Base-by-base conservation (phyloP, 2,113 vertebrate genomes). In the Aphyosemion australe region DNA sequence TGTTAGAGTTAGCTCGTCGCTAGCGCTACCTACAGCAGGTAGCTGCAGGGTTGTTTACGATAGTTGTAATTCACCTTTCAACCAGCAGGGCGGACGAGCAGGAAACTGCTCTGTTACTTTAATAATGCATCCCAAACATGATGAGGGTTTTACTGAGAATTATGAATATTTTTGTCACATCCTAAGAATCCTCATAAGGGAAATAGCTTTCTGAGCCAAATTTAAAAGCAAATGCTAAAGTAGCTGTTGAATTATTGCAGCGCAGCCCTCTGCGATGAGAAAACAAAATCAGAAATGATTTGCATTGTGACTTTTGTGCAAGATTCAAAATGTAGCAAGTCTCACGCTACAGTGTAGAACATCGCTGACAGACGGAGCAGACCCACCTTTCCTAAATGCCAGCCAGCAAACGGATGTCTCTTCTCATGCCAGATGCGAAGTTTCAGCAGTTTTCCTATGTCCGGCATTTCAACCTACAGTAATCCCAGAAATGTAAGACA, bases 351-450 rank as follows among this genome's bases (percentile, higher is more conserved):
- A 37, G 34, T 37, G 34, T 10, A 8, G 34, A 26, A 37, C 34
- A 37, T 1, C 6, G 4, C 34, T 48, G 49, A 66, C 53, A 65
- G 14, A 61, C 3, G 26, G 37, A 53, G 8, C 16, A 62, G 32
- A 45, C 93, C 94, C 79, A 99, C 97, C 94, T 92, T 96, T 32
- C 93, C 92, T 79, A 99, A 93, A 87, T 99, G 97, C 97, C 97
- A 98, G 13, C 97, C 97, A 66, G 95, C 87, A 75, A 98, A 98
- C 2, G 96, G 95, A 72, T 87, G 88, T 82, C 94, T 93, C 74
- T 94, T 98, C 79, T 99, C 94, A 0, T 99, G 96, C 97, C 97
- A 98, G 74, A 94, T 95, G 57, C 96, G 93, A 53, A 98, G 65
- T 86, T 99, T 99, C 47, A 88, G 92, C 65, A 96, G 89, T 8